Conservation (phyloP, 2,797 vertebrate genomes). For the Gouania willdenowi region DNA sequence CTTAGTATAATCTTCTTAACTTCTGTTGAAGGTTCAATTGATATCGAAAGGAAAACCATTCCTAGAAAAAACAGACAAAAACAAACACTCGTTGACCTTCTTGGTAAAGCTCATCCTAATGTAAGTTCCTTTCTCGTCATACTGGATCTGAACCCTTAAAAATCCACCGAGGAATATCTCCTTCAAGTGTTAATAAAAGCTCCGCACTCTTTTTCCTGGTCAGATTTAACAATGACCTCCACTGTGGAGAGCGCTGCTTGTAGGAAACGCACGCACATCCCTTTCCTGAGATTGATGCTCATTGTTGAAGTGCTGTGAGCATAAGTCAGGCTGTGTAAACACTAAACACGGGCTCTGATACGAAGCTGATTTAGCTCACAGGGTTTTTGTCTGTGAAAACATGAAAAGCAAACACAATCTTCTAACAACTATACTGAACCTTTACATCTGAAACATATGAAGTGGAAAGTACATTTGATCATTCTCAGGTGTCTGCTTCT, state of each 20-base stretch:
- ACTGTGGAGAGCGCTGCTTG: conserved; percentile 17
- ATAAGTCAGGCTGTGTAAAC: conserved; percentile 12
- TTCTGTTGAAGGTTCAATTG: neutral
- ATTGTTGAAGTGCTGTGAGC: conserved; percentile 4
- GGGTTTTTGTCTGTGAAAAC: neutral
- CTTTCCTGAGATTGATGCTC: conserved; percentile 50
- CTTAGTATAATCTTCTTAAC: neutral
- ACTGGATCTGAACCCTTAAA: conserved; percentile 1
- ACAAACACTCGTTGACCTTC: conserved; percentile 35
- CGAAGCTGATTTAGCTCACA: neutral
- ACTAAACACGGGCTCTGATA: conserved; percentile 2
- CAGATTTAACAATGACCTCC: conserved; percentile 47
- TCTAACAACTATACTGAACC: no score
- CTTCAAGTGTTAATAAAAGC: neutral
- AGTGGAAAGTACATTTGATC: no score
- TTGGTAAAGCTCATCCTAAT: conserved; percentile 38
- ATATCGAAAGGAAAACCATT: conserved; percentile 2
- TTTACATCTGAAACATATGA: no score
- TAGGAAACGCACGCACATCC: conserved; percentile 58
- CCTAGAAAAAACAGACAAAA: neutral
- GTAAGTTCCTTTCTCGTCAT: conserved; percentile 3
- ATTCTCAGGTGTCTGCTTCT: no score
- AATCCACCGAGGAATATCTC: conserved; percentile 1
- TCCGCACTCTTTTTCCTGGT: conserved; percentile 8
- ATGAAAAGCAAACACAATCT: no score